Conservation (phyloP, 2,888 invertebrate species). For the Sceliomorpha sp. region DNA sequence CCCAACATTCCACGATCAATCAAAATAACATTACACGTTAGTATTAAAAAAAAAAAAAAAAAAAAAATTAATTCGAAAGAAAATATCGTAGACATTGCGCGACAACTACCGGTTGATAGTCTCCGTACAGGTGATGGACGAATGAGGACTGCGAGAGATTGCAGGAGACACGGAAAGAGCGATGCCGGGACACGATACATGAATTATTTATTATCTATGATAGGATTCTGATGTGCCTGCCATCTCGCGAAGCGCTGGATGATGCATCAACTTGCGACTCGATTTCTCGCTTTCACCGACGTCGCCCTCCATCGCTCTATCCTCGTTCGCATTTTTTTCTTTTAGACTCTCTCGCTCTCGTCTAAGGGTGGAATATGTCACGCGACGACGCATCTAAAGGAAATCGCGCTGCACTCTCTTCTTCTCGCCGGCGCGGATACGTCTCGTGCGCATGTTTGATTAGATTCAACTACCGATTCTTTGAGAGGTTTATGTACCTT, state of each 20-base stretch:
- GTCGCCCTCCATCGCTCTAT: too few species aligned
- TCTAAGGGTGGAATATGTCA: slow-evolving; percentile 42
- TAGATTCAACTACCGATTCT: slow-evolving; percentile 46
- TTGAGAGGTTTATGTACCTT: slow-evolving; percentile 33
- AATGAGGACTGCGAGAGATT: slow-evolving; percentile 46
- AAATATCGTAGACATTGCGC: too few species aligned
- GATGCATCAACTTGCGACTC: slow-evolving; percentile 65
- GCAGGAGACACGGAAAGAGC: slow-evolving; percentile 49
- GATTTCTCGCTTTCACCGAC: slow-evolving; percentile 26
- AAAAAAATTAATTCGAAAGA: neutral
- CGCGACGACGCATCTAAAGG: slow-evolving; percentile 29
- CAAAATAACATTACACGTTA: too few species aligned
- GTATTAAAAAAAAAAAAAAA: too few species aligned
- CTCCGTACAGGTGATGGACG: slow-evolving; percentile 51
- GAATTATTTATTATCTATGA: slow-evolving; percentile 75
- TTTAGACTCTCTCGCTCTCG: slow-evolving; percentile 29
- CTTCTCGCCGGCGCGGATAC: slow-evolving; percentile 25
- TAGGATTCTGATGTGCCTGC: slow-evolving; percentile 70
- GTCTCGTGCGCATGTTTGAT: slow-evolving; percentile 43
- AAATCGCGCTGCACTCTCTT: slow-evolving; percentile 45
- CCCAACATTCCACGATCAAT: too few species aligned
- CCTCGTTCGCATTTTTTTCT: slow-evolving; percentile 40
- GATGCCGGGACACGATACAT: slow-evolving; percentile 59
- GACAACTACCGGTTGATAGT: slow-evolving; percentile 48
- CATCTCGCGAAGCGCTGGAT: slow-evolving; percentile 63